Conservation (phyloP, 2,888 invertebrate genomes). For the Crematogaster levior region DNA sequence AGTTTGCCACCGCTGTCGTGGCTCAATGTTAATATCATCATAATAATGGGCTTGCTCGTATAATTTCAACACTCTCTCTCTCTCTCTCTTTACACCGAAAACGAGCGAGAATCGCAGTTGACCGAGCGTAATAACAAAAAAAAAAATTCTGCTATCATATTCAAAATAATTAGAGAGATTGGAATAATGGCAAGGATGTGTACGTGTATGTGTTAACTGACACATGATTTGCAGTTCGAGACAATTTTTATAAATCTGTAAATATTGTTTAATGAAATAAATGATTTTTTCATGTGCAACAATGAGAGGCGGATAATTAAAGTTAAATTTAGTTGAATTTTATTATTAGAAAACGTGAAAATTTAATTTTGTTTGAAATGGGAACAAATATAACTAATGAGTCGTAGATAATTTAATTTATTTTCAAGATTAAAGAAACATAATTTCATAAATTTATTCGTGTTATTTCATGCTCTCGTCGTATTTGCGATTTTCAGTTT, state of each 20-base stretch:
- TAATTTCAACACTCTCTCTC: conserved; percentile 30
- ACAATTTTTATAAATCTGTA: not conserved
- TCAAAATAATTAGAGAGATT: not conserved
- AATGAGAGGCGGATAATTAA: not conserved
- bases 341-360: not conserved
- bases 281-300: not conserved
- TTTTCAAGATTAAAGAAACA: not conserved
- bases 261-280: not conserved
- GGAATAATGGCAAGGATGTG: not conserved
- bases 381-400: not conserved
- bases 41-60: conserved; percentile 44
- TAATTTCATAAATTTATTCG: not conserved
- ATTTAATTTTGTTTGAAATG: not conserved
- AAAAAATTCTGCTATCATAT: not conserved
- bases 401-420: not conserved
- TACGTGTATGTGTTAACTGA: not conserved
- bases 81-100: not conserved
- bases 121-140: conserved; percentile 17
- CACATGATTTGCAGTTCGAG: not conserved
- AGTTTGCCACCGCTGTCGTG: conserved; percentile 15
- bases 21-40: conserved; percentile 16
- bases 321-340: not conserved
- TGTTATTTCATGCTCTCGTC: not conserved
- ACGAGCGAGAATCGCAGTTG: not conserved
- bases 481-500: not conserved